Evolutionary conservation across 2,888 invertebrate species (phyloP).

Genomic region (Onchidella celtica): DNA sequence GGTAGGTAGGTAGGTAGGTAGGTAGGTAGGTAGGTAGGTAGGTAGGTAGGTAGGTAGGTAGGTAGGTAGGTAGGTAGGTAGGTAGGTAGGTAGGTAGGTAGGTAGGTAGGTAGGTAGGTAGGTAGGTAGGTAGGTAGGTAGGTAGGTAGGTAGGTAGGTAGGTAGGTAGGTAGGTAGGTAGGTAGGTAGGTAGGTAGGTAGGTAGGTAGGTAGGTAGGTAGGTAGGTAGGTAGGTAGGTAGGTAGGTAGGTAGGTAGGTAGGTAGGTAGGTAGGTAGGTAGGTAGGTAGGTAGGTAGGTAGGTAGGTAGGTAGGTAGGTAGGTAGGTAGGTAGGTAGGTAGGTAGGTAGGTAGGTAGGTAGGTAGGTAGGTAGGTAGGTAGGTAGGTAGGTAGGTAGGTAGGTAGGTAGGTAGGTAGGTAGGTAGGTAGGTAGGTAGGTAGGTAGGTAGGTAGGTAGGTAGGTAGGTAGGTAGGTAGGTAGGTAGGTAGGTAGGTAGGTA

Average conservation of each 20-base stretch:
- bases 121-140: conserved; percentile 1
- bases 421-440: conserved; percentile 1
- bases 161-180: conserved; percentile 1
- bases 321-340: conserved; percentile 1
- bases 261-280: conserved; percentile 1
- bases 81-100: conserved; percentile 1
- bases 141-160: conserved; percentile 1
- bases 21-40: conserved; percentile 1
- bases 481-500: conserved; percentile 1
- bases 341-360: conserved; percentile 1
- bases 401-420: conserved; percentile 1
- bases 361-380: conserved; percentile 1
- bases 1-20: conserved; percentile 1
- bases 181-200: conserved; percentile 1
- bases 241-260: conserved; percentile 1
- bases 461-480: conserved; percentile 1
- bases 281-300: conserved; percentile 1
- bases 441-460: conserved; percentile 1
- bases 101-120: conserved; percentile 1
- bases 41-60: conserved; percentile 1
- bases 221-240: conserved; percentile 1
- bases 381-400: conserved; percentile 1
- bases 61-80: conserved; percentile 1
- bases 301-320: conserved; percentile 1
- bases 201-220: conserved; percentile 1